These are phyloP conservation scores for Megaptera novaeangliae DNA, from an alignment of 2,113 vertebrate species.

Conservation along the genomic window DNA sequence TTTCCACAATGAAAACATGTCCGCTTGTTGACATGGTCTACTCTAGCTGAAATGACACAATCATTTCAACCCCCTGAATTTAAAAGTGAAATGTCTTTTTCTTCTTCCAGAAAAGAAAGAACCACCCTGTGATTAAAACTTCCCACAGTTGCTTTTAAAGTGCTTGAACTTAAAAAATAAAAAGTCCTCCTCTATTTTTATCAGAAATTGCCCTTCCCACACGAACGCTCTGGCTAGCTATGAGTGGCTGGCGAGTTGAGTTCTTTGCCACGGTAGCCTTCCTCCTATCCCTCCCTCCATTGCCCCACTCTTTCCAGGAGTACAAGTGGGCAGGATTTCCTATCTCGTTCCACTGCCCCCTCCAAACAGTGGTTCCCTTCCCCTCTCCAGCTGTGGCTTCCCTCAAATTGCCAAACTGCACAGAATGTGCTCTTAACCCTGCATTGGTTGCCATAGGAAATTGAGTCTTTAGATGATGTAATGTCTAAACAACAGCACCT, in stretches of 20 bases:
- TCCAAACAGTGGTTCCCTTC: background rate
- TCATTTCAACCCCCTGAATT: background rate
- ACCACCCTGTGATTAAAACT: conserved; percentile 55
- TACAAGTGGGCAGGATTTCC: background rate
- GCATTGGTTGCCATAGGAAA: background rate
- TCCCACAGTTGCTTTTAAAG: conserved; percentile 52
- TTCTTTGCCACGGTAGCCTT: background rate
- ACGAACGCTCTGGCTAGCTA: background rate
- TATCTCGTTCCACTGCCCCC: background rate
- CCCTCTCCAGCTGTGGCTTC: background rate
- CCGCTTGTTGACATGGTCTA: background rate
- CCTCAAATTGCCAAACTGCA: background rate
- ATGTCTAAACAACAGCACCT: background rate
- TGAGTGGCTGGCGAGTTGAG: background rate
- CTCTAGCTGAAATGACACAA: background rate
- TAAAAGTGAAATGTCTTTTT: conserved; percentile 53
- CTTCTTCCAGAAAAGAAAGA: conserved; percentile 58
- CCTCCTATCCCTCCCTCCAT: background rate
- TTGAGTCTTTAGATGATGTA: background rate
- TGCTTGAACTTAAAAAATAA: background rate
- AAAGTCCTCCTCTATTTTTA: conserved; percentile 32
- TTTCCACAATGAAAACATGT: background rate
- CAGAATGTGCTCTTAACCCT: background rate
- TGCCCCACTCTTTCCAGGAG: background rate
- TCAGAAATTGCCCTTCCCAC: conserved; percentile 12